phyloP scores from a whole-genome alignment of 1,140 invertebrate species.

The Battus philenor region DNA sequence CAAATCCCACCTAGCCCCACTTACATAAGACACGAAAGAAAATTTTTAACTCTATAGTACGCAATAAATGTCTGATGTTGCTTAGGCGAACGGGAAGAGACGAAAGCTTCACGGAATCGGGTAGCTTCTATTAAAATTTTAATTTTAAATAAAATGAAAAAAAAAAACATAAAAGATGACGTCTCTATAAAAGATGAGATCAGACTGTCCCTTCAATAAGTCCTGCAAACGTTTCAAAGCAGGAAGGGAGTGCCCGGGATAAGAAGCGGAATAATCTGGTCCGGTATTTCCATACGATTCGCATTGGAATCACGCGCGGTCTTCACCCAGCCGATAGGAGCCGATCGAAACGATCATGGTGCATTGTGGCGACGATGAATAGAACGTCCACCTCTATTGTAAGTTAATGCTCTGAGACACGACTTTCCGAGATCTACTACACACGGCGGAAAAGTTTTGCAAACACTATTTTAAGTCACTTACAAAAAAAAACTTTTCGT shows the following conservation, averaged over 20 bases:
- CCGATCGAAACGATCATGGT: slow-evolving; percentile 40
- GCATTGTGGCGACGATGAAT: slow-evolving; percentile 64
- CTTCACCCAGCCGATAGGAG: slow-evolving; percentile 26
- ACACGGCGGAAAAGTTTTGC: slow-evolving; percentile 12
- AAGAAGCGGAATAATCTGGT: slow-evolving; percentile 18
- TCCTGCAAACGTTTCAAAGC: slow-evolving; percentile 1
- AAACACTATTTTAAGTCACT: no score
- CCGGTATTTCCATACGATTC: slow-evolving; percentile 34
- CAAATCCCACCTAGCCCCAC: no score
- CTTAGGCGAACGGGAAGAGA: no score
- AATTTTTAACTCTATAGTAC: no score
- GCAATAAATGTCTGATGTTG: no score
- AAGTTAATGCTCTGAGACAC: slow-evolving; percentile 60
- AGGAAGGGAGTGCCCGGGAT: slow-evolving; percentile 16
- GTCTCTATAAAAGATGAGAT: neutral
- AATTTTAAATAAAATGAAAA: no score
- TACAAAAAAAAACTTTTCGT: no score
- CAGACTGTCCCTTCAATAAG: neutral
- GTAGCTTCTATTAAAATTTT: no score
- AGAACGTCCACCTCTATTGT: slow-evolving; percentile 73
- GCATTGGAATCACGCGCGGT: slow-evolving; percentile 55
- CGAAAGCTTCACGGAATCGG: no score
- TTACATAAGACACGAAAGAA: no score
- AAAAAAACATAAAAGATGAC: no score
- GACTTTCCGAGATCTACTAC: slow-evolving; percentile 23